phyloP scores from a whole-genome alignment of 2,797 vertebrate genomes.

The Chloroceryle amazona region DNA sequence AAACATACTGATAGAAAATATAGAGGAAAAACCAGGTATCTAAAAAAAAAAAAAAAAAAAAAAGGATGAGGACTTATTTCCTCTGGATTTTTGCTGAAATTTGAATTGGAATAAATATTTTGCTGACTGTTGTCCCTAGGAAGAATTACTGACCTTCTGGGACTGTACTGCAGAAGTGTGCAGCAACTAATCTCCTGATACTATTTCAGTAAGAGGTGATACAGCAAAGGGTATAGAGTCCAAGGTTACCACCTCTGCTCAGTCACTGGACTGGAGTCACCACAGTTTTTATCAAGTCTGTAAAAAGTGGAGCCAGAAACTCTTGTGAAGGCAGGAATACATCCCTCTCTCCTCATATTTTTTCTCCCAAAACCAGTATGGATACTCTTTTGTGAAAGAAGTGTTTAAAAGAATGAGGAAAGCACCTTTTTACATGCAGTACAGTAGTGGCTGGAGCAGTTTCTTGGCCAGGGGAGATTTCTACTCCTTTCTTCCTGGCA shows the following conservation, averaged over 20 bases:
- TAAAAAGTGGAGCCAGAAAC: neutral
- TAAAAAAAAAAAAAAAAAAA: neutral
- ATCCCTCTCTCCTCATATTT: rapidly evolving
- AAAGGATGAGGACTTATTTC: neutral
- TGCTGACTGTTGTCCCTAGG: neutral
- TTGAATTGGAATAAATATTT: neutral
- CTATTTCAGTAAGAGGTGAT: neutral
- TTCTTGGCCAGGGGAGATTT: neutral
- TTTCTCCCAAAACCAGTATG: rapidly evolving
- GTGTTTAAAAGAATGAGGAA: neutral
- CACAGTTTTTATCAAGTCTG: neutral
- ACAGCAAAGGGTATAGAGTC: neutral
- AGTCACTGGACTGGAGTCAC: neutral
- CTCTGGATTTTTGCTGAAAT: neutral
- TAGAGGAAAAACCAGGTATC: neutral
- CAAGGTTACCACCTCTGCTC: neutral
- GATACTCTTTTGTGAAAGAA: neutral
- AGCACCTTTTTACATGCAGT: neutral
- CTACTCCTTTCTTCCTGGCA: neutral
- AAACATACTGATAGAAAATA: neutral
- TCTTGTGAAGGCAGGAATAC: neutral
- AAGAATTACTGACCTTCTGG: neutral
- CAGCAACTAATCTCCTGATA: neutral
- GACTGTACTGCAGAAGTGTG: neutral
- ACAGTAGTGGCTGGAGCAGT: neutral